Evolutionary conservation across 2,888 invertebrate species (phyloP).

Genomic region (Chouioia cunea): DNA sequence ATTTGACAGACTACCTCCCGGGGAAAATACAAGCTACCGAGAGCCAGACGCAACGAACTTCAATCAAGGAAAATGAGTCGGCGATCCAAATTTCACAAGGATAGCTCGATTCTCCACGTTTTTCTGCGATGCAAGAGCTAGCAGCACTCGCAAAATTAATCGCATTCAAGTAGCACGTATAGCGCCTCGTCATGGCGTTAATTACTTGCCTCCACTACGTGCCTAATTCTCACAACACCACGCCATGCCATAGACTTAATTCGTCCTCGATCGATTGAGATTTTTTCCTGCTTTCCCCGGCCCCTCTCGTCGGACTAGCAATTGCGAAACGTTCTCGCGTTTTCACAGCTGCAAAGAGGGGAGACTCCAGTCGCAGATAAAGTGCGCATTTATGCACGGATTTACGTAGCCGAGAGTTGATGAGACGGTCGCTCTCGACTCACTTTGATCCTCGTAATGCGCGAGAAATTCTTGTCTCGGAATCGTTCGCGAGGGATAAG

Average conservation of each 20-base stretch:
- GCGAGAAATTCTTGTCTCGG: conserved; percentile 21
- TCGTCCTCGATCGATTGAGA: conserved; percentile 1
- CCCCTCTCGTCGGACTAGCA: neutral
- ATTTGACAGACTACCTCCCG: neutral
- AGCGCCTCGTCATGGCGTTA: conserved; percentile 30
- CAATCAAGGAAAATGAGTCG: conserved; percentile 7
- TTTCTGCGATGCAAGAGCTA: conserved; percentile 17
- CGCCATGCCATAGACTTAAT: neutral
- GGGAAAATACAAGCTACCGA: conserved; percentile 2
- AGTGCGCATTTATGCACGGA: neutral
- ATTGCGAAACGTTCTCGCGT: neutral
- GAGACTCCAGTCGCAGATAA: too few species aligned
- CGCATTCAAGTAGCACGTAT: neutral
- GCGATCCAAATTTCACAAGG: neutral
- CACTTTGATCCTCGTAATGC: conserved; percentile 30
- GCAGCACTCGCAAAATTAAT: too few species aligned
- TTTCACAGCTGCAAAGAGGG: neutral
- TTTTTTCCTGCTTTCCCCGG: too few species aligned
- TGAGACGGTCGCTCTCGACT: neutral
- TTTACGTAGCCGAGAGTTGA: conserved; percentile 3
- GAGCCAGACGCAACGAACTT: conserved; percentile 2
- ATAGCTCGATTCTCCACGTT: conserved; percentile 8
- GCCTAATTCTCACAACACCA: neutral
- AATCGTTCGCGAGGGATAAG: conserved; percentile 21
- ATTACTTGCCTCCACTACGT: conserved; percentile 29